Evolutionary conservation across 2,888 invertebrate genomes (phyloP).

Genomic region (Lysandra coridon): DNA sequence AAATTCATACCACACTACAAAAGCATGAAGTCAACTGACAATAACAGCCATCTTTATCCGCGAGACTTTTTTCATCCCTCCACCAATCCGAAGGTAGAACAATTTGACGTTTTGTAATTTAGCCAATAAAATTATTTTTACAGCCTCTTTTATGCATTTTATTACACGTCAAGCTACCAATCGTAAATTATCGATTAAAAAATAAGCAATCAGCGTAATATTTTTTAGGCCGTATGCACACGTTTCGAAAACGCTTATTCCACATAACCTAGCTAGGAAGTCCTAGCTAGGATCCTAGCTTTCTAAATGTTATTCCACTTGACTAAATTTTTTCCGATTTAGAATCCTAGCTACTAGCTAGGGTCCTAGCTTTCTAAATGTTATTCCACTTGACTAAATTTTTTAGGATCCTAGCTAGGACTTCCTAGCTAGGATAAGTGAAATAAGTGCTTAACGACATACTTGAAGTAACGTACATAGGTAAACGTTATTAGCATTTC

Average conservation of each 20-base stretch:
- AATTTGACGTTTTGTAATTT: conserved; percentile 40
- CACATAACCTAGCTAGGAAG: too few relatives aligned
- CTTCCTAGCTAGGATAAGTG: too few relatives aligned
- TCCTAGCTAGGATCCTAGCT: too few relatives aligned
- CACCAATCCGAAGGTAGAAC: conserved; percentile 50
- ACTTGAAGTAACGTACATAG: too few relatives aligned
- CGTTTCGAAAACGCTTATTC: neutral
- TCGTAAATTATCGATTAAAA: conserved; percentile 9
- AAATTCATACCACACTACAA: conserved; percentile 56
- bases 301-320: too few relatives aligned
- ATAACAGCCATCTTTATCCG: conserved; percentile 79
- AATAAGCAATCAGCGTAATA: neutral
- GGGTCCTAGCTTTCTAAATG: too few relatives aligned
- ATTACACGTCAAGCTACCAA: neutral
- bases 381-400: too few relatives aligned
- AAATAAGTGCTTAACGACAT: too few relatives aligned
- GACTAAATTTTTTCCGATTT: too few relatives aligned
- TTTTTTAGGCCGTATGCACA: neutral
- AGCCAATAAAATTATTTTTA: conserved; percentile 35
- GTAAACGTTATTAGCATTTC: too few relatives aligned
- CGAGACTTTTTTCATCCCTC: conserved; percentile 55
- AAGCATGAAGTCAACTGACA: conserved; percentile 55
- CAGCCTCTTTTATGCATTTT: neutral
- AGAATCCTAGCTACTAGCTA: too few relatives aligned
- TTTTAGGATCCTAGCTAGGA: too few relatives aligned